A percentile compares a stretch with the other conserved stretches of the same genome.
Evolutionary conservation across 2,113 vertebrate genomes (phyloP).

Genomic region (Lepisosteus osseus): DNA sequence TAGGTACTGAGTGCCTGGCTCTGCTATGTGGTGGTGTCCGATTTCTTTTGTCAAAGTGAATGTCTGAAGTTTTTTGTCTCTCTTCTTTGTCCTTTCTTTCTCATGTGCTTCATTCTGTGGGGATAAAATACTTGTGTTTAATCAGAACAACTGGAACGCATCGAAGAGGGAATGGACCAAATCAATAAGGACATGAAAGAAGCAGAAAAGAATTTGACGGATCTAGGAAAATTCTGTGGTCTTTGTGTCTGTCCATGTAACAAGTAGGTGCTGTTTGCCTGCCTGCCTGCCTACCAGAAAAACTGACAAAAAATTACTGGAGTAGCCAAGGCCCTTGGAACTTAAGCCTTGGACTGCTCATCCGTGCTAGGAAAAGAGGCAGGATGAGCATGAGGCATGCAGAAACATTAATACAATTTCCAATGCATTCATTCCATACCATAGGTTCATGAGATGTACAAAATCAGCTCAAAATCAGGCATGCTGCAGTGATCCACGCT

Average conservation of each 20-base stretch:
- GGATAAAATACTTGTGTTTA: constrained; percentile 85
- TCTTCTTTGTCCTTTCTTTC: constrained; percentile 86
- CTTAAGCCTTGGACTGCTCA: constrained; percentile 54
- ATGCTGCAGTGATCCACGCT: constrained; percentile 66
- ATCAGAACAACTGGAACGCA: constrained; percentile 63
- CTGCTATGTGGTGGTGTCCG: constrained; percentile 42
- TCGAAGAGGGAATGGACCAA: constrained; percentile 30
- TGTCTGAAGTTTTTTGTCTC: constrained; percentile 93
- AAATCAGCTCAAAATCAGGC: constrained; percentile 75
- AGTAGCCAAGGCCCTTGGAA: constrained; percentile 9
- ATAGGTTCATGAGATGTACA: constrained; percentile 39
- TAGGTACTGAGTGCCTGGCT: constrained; percentile 91
- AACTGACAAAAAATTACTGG: background rate
- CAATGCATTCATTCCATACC: constrained; percentile 73
- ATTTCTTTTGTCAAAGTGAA: constrained; percentile 92
- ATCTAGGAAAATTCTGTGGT: constrained; percentile 80
- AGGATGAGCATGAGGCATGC: constrained; percentile 83
- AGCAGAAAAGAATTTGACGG: constrained; percentile 82
- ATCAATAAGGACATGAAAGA: constrained; percentile 56
- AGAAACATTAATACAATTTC: constrained; percentile 72
- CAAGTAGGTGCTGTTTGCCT: constrained; percentile 86
- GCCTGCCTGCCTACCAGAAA: constrained; percentile 62
- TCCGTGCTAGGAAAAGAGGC: constrained; percentile 69
- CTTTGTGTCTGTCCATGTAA: constrained; percentile 78
- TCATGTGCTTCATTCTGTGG: constrained; percentile 96